Evolutionary conservation across 2,797 vertebrate genomes (phyloP).

Genomic region (Apogon talboti): DNA sequence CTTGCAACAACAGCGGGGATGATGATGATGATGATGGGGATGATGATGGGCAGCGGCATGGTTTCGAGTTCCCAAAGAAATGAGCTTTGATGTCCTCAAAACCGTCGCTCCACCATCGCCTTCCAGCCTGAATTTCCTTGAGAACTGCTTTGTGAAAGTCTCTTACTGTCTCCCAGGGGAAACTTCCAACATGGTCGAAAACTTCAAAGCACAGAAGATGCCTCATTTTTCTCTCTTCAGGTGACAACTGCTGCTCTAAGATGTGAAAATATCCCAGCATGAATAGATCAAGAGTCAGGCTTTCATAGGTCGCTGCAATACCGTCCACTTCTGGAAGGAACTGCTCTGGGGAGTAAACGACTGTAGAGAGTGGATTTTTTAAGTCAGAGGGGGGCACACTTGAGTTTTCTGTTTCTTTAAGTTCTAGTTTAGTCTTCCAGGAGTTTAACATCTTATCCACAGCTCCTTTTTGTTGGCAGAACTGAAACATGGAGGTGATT

Average conservation of each 20-base stretch:
- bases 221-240: conserved; percentile 91
- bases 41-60: conserved; percentile 55
- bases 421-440: conserved; percentile 84
- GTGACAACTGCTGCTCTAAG: conserved; percentile 89
- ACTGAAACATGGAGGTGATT: conserved; percentile 74
- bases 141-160: conserved; percentile 92
- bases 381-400: conserved; percentile 20
- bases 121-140: conserved; percentile 88
- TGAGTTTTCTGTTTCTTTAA: conserved; percentile 35
- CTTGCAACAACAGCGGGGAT: conserved; percentile 24
- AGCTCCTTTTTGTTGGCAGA: conserved; percentile 84
- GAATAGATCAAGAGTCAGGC: conserved; percentile 92
- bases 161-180: conserved; percentile 89
- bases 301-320: conserved; percentile 80
- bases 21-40: conserved; percentile 36
- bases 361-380: too few species aligned
- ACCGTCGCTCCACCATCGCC: conserved; percentile 88
- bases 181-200: conserved; percentile 91
- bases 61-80: conserved; percentile 85
- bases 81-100: conserved; percentile 92
- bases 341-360: conserved; percentile 90
- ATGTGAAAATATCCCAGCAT: conserved; percentile 98
- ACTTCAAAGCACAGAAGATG: conserved; percentile 98
- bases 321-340: conserved; percentile 87
- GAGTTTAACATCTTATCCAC: conserved; percentile 86